Percentiles rank a stretch among this genome's conserved stretches.
phyloP scores from a whole-genome alignment of 1,140 invertebrate genomes.

The Drosophila kanapiae region DNA sequence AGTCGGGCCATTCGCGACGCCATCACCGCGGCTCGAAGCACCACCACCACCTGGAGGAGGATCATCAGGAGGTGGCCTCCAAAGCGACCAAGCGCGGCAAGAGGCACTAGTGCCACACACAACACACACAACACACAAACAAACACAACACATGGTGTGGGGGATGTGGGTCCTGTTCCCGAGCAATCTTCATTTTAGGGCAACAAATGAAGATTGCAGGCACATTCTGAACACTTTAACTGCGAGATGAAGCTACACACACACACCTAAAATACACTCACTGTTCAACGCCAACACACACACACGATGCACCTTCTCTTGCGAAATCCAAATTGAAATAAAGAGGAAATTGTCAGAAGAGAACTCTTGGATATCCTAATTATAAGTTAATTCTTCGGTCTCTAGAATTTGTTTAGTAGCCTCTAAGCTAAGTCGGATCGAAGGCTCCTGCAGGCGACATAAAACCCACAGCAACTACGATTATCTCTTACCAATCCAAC shows the following conservation, averaged over 20 bases:
- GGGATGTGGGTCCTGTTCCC: slow-evolving; percentile 12
- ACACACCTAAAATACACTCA: background rate
- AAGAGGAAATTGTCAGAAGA: slow-evolving; percentile 12
- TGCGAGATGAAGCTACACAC: background rate
- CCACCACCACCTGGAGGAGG: slow-evolving; percentile 49
- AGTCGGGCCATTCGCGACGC: slow-evolving; percentile 51
- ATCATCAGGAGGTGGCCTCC: slow-evolving; percentile 19
- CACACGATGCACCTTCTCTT: slow-evolving; percentile 10
- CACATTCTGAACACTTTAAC: background rate
- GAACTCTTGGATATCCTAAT: slow-evolving; percentile 12
- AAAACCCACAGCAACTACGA: slow-evolving; percentile 25
- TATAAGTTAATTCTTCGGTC: slow-evolving; percentile 29
- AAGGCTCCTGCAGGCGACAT: slow-evolving; percentile 16
- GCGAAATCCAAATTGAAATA: slow-evolving; percentile 23
- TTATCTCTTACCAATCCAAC: slow-evolving; percentile 27
- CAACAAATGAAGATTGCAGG: background rate
- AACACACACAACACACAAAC: slow-evolving; percentile 13
- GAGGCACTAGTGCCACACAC: slow-evolving; percentile 36
- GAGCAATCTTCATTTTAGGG: slow-evolving; percentile 12
- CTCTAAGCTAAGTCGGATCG: no score
- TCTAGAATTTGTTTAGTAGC: slow-evolving; percentile 12
- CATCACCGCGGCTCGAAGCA: slow-evolving; percentile 64
- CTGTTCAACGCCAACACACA: slow-evolving; percentile 35
- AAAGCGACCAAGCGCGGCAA: slow-evolving; percentile 62
- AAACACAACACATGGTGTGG: background rate